Percentiles rank a stretch among this genome's conserved stretches.
Conservation (phyloP, 2,888 invertebrate genomes). For the Caenorhabditis sp. region DNA sequence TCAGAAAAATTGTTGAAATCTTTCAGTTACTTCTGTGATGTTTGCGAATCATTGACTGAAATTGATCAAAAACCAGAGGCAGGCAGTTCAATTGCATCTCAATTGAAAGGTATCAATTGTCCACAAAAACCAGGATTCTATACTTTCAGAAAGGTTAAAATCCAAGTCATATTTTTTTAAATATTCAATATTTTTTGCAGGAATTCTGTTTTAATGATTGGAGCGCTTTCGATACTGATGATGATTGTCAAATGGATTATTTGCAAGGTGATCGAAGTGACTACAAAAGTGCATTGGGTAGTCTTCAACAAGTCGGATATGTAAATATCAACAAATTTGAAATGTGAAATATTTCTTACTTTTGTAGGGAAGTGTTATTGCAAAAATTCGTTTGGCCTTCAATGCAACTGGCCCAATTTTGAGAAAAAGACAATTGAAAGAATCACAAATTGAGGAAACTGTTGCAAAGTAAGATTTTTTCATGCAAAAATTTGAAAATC, state of each 20-base stretch:
- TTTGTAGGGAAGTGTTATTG: conserved; percentile 69
- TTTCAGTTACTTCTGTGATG: conserved; percentile 70
- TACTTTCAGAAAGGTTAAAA: conserved; percentile 63
- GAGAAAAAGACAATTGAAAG: conserved; percentile 61
- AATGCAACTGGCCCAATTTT: conserved; percentile 66
- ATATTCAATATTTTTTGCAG: conserved; percentile 16
- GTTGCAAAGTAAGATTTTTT: conserved; percentile 38
- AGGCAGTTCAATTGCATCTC: conserved; percentile 47
- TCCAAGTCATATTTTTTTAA: background rate
- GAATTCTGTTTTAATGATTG: conserved; percentile 71
- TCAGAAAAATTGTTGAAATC: background rate
- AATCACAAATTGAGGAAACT: conserved; percentile 64
- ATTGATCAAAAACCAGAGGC: conserved; percentile 47
- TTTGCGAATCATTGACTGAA: conserved; percentile 66
- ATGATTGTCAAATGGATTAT: conserved; percentile 70
- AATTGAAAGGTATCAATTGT: conserved; percentile 66
- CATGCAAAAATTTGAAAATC: no score
- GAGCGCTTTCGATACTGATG: conserved; percentile 68
- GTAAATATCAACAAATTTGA: no score
- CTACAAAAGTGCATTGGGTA: conserved; percentile 65
- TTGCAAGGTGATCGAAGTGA: conserved; percentile 63
- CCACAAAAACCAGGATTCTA: conserved; percentile 65
- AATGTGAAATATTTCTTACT: no score
- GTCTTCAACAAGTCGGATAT: conserved; percentile 69
- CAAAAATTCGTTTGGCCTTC: conserved; percentile 68